Conservation (phyloP, 2,113 vertebrate genomes). For the Archilochus colubris region DNA sequence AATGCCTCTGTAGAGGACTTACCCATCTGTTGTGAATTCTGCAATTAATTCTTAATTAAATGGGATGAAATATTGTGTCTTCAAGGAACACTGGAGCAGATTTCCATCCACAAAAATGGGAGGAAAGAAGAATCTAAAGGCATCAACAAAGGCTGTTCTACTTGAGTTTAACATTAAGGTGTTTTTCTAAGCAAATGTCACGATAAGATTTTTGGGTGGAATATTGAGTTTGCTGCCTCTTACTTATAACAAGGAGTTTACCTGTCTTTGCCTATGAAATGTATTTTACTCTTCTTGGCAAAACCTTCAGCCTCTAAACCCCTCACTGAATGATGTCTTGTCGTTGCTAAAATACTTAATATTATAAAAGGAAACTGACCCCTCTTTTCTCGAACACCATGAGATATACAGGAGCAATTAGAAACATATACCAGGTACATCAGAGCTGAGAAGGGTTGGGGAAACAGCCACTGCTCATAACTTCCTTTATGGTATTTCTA, state of each 20-base stretch:
- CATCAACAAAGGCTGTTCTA: not conserved
- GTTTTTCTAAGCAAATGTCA: not conserved
- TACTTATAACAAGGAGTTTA: not conserved
- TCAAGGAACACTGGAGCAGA: not conserved
- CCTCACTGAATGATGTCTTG: not conserved
- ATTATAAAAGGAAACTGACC: not conserved
- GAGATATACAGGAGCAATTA: not conserved
- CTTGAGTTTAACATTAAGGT: not conserved
- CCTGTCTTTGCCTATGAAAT: not conserved
- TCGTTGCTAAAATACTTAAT: not conserved
- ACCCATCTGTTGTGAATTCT: slow-evolving; percentile 52
- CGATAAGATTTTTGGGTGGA: not conserved
- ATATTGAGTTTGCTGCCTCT: not conserved
- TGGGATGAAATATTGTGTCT: slow-evolving; percentile 15
- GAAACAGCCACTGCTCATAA: not conserved
- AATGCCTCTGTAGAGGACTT: slow-evolving; percentile 16
- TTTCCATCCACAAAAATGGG: not conserved
- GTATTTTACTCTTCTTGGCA: not conserved
- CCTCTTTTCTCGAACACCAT: not conserved
- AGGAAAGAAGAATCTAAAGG: not conserved
- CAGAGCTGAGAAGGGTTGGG: not conserved
- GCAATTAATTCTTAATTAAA: slow-evolving; percentile 50
- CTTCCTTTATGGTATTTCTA: not conserved
- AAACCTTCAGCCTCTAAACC: not conserved
- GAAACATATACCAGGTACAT: not conserved